These are phyloP conservation scores for Porites evermanni DNA, from an alignment of 92 coral and sea anemone species.

Conservation along the genomic window DNA sequence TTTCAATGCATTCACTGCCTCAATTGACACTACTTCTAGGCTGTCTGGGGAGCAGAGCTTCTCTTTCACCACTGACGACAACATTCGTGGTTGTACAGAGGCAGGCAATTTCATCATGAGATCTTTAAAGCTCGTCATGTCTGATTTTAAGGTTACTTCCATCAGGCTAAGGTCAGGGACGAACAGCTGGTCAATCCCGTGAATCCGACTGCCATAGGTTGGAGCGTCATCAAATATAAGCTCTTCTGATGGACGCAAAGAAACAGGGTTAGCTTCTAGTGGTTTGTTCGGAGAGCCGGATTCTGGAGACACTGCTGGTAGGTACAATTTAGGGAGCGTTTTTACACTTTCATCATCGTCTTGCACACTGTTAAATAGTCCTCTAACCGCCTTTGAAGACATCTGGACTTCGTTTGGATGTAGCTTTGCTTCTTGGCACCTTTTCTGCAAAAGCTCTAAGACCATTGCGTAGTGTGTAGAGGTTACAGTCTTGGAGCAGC, in stretches of 20 bases:
- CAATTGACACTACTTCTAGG: neutral
- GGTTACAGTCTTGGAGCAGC: constrained; percentile 47
- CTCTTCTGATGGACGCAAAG: constrained; percentile 44
- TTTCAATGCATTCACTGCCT: constrained; percentile 26
- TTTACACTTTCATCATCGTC: neutral
- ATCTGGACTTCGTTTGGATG: constrained; percentile 44
- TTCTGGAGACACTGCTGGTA: constrained; percentile 45
- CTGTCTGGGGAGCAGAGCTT: neutral
- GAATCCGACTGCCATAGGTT: constrained; percentile 49
- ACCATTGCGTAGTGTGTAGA: constrained; percentile 65
- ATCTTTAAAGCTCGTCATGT: constrained; percentile 19
- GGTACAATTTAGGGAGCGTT: constrained; percentile 26
- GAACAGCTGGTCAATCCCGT: constrained; percentile 1
- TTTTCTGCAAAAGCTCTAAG: constrained; percentile 25
- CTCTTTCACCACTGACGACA: constrained; percentile 52
- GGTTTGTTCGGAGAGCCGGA: neutral
- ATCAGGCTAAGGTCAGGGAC: constrained; percentile 31
- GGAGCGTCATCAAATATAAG: constrained; percentile 65
- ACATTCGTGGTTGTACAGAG: constrained; percentile 41
- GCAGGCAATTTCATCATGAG: constrained; percentile 49
- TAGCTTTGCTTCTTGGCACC: neutral
- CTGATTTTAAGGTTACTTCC: neutral
- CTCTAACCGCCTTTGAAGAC: constrained; percentile 54
- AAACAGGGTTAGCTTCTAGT: neutral
- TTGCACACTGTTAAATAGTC: constrained; percentile 39